Evolutionary conservation across 2,888 invertebrate genomes (phyloP), one percentile per base, ranked within the genome.

Genomic region (Adelognathus sp.): DNA sequence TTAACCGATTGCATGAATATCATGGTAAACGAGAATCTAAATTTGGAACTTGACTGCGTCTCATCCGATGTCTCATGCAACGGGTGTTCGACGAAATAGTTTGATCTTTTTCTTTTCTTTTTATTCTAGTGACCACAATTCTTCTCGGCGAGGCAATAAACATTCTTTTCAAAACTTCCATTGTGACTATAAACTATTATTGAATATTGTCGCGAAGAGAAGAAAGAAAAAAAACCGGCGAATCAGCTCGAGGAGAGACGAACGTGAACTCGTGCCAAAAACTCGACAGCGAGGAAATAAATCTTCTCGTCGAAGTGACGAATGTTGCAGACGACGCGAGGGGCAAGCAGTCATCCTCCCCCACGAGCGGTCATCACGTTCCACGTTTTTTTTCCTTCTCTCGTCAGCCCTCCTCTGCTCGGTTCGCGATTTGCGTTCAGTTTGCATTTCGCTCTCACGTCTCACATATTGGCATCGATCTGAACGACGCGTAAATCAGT

Each of bases 231-330:
- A 44, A 33, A 46, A n/a, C 21, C 2, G 31, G 2, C 14, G 16
- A 14, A 61, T 67, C 39, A 58, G 58, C 9, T 9, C n/a, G n/a
- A 21, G 4, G 14, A 41, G 27, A 46, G 21, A 33, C 14, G 24
- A 66, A 58, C 21, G 36, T n/a, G 33, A 63, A 46, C 16, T 27
- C 56, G 63, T 70, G 69, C 69, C 69, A 69, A 75, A 39, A 31
- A 39, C 39, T 6, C 11, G 39, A 56, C 39, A 16, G 14, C 7
- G 3, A 2, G 41, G 66, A 24, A 44, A 76, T 72, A 76, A 76
- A 76, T 76, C 46, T 67, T 50, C 31, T 31, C 31, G 58, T 11
- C 41, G 60, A 79, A 71, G 67, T 79, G 79, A 75, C 79, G 79
- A 71, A 72, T 72, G 75, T 74, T 67, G 39, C 67, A 58, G 50